Base-by-base conservation (phyloP, 2,113 vertebrate genomes). In the Taxidea taxus region DNA sequence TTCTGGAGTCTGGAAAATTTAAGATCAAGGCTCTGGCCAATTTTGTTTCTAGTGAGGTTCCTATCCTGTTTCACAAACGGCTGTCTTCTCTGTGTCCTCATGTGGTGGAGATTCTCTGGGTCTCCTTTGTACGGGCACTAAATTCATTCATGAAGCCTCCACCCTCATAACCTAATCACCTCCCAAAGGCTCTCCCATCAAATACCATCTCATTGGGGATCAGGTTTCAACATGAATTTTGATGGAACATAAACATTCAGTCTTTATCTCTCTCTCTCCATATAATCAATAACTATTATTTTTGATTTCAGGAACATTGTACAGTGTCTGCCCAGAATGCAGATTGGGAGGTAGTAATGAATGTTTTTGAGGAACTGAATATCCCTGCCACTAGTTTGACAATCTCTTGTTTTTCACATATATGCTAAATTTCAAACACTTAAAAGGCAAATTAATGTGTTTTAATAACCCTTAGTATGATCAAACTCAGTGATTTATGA, bases 381-480 rank as follows among this genome's bases (percentile, higher is more conserved):
- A 88, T 81, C 31, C 11, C 42, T 58, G 29, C 21, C 18, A 77
- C 12, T 56, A 74, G 51, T 78, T 95, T 97, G 31, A 72, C n/a
- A 83, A 6, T 84, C 16, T 85, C 31, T 34, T 44, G 39, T 74
- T 83, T 87, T 75, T 44, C 15, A 86, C 23, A 16, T 47, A n/a
- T 39, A 77, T 37, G 29, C 21, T 96, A 85, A 94, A 94, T 94
- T 94, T 34, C 47, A 92, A 86, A 81, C 44, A 90, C 11, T 92
- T 81, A 51, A 87, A 85, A 74, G 44, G n/a, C 7, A 94, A 94
- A 95, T 93, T 64, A 88, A 82, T 86, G 66, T 58, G 37, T 64
- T 78, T 87, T 64, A 92, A 64, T 29, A 84, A 56, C 7, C 11
- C 14, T 7, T 14, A 58, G 25, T 37, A 34, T 56, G 25, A 60